These are phyloP conservation scores for Papilio demoleus DNA, from an alignment of 2,888 invertebrate species.

Conservation along the genomic window DNA sequence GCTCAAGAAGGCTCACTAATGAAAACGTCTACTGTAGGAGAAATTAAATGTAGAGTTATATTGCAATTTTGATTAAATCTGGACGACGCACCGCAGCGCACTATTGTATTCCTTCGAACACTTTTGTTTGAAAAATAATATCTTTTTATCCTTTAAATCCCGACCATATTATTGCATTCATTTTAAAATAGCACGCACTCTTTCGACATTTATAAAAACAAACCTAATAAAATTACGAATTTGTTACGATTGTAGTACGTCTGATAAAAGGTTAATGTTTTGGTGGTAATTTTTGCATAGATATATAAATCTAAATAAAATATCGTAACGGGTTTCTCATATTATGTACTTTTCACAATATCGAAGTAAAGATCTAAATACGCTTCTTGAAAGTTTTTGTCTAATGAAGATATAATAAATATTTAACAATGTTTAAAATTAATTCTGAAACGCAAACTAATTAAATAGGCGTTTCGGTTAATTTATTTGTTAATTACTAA, in stretches of 20 bases:
- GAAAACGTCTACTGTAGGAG: constrained; percentile 9
- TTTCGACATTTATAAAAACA: neutral
- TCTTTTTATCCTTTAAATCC: too few relatives aligned
- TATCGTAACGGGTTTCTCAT: too few relatives aligned
- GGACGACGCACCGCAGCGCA: constrained; percentile 23
- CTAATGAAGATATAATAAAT: too few relatives aligned
- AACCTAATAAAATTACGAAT: neutral
- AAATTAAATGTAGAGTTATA: constrained; percentile 24
- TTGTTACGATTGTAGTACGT: neutral
- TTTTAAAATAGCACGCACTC: constrained; percentile 7
- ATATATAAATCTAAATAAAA: too few relatives aligned
- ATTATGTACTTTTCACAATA: too few relatives aligned
- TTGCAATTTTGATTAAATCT: constrained; percentile 28
- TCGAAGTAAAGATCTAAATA: too few relatives aligned
- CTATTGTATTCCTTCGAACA: neutral
- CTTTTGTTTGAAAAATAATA: constrained; percentile 2
- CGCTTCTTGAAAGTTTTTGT: too few relatives aligned
- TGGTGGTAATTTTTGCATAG: too few relatives aligned
- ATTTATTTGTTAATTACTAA: too few relatives aligned
- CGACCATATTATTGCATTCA: constrained; percentile 4
- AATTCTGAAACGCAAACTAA: too few relatives aligned
- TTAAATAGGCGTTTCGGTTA: too few relatives aligned
- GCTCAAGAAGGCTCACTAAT: constrained; percentile 9
- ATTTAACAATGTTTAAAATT: too few relatives aligned
- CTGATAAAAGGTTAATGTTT: neutral